Evolutionary conservation across 2,113 vertebrate species (phyloP), one percentile per base, ranked within the genome.

Genomic region (Callospermophilus lateralis): DNA sequence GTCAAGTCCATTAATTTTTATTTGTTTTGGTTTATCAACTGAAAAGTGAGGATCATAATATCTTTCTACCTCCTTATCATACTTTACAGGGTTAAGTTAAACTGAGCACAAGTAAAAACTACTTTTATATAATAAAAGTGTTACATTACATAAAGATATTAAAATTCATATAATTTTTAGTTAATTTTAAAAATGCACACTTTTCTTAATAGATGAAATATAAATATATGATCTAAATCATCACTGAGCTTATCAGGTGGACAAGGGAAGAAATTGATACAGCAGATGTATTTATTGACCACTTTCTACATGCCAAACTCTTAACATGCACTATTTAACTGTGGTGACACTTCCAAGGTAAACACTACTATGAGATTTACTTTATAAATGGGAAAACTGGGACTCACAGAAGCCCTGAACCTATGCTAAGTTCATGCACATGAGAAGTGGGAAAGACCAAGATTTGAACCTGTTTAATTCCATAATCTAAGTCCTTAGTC

Each of bases 181-280:
- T 65, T 89, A 88, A 53, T 67, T 86, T 45, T 53, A 55, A 83
- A n/a, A 32, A 67, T 67, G 53, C 28, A 28, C 30, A 84, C 78
- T 73, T 93, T 88, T 96, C 76, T 68, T 67, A 89, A 70, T 76
- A 95, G 63, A 73, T 77, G 32, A 81, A 95, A 80, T 84, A 3
- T 42, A 87, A 77, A n/a, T 61, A 58, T 42, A 42, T 73, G 5
- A 45, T 63, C 17, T 87, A 87, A 93, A n/a, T 39, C 48, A 89
- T 79, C 42, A 70, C 13, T 58, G 37, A 95, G 63, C 3, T 28
- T 85, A 67, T 68, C 30, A 55, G 51, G 4, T 37, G 13, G 34
- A 2, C 32, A 63, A 55, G 12, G 37, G 26, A 95, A 90, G 68
- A 96, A 95, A 77, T 12, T 58, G 67, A 74, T 37, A 68, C 39